Conservation (phyloP, 1,140 invertebrate species). For the Aphelenchoides besseyi region DNA sequence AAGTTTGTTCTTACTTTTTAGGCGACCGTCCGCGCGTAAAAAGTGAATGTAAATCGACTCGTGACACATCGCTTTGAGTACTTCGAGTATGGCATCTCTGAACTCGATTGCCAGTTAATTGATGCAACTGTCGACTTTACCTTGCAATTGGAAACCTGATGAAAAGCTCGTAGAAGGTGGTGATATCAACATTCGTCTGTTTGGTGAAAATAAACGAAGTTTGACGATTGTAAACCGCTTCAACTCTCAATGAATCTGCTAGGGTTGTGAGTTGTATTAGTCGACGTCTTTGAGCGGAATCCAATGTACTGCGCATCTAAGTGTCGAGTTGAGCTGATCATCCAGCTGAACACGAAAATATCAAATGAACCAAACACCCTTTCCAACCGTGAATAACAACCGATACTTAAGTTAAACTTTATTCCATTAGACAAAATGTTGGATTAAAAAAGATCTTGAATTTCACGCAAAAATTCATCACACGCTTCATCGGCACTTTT, state of each 20-base stretch:
- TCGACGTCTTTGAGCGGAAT: not conserved
- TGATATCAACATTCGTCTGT: no score
- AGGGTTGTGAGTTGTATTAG: not conserved
- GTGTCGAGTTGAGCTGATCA: not conserved
- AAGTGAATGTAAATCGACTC: slow-evolving; percentile 1
- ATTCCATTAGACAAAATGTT: not conserved
- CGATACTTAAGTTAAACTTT: no score
- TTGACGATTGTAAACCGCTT: not conserved
- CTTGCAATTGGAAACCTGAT: not conserved
- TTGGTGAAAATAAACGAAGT: no score
- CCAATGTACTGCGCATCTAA: not conserved
- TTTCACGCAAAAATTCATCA: slow-evolving; percentile 66
- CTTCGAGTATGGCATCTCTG: not conserved
- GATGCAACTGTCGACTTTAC: not conserved
- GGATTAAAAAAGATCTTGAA: slow-evolving; percentile 63
- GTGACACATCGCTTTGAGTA: not conserved
- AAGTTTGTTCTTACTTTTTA: no score
- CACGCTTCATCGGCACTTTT: slow-evolving; percentile 65
- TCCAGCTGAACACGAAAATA: not conserved
- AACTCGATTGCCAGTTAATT: not conserved
- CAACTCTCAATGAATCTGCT: not conserved
- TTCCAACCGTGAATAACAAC: no score
- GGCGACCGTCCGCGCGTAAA: not conserved
- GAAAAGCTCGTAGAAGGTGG: not conserved
- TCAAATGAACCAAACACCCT: no score